phyloP scores from a whole-genome alignment of 2,888 invertebrate genomes.

The Trachelus tabidus region DNA sequence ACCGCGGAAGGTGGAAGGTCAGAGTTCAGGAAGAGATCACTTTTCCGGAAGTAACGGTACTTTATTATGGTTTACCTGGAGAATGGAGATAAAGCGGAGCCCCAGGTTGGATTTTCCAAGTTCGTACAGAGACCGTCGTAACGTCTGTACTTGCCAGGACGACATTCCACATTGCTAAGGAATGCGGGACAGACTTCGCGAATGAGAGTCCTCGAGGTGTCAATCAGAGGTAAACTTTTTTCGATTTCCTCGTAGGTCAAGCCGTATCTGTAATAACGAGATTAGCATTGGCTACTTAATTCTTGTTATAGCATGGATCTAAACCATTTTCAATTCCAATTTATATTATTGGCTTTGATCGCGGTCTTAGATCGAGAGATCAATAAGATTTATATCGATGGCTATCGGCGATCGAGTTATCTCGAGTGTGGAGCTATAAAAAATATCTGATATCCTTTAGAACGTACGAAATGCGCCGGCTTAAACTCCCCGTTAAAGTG shows the following conservation, averaged over 20 bases:
- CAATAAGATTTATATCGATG: not conserved
- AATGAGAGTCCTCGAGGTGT: constrained; percentile 88
- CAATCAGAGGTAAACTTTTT: constrained; percentile 86
- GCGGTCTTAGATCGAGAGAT: not conserved
- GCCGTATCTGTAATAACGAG: constrained; percentile 75
- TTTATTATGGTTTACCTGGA: constrained; percentile 71
- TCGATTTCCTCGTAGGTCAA: constrained; percentile 88
- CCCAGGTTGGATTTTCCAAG: constrained; percentile 90
- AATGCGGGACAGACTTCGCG: constrained; percentile 89
- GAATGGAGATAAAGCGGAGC: constrained; percentile 86
- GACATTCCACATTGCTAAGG: constrained; percentile 87
- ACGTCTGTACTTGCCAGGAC: constrained; percentile 87
- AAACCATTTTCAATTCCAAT: not conserved
- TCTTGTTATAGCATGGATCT: not conserved
- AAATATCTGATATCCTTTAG: not conserved
- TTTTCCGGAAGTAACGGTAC: not conserved
- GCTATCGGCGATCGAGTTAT: not conserved
- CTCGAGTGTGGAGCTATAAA: not conserved
- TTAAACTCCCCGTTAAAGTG: not conserved
- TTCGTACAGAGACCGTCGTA: constrained; percentile 92
- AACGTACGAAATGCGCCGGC: not conserved
- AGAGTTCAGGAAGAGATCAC: not conserved
- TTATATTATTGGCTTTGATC: not conserved
- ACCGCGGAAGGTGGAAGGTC: not conserved
- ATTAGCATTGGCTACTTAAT: not conserved